Conservation (phyloP, 2,888 invertebrate species). For the Metacarcinus magister region DNA sequence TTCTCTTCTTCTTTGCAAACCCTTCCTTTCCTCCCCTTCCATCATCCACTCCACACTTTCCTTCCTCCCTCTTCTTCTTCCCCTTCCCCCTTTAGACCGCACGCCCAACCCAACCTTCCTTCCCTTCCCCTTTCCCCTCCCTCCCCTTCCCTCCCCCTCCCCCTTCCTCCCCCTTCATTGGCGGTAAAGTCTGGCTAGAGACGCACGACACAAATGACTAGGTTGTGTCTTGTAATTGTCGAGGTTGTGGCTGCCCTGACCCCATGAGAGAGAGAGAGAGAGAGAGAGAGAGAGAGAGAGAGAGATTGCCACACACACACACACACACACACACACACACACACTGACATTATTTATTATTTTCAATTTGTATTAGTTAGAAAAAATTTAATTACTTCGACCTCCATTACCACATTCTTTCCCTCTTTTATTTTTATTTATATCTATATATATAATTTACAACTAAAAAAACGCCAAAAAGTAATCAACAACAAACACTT, state of each 20-base stretch:
- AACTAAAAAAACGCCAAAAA: neutral
- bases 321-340: too few relatives aligned
- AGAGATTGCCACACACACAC: neutral
- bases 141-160: neutral
- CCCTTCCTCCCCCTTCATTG: too few relatives aligned
- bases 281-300: slow-evolving; percentile 26
- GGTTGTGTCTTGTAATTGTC: neutral
- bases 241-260: slow-evolving; percentile 10
- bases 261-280: slow-evolving; percentile 13
- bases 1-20: neutral
- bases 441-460: neutral
- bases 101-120: neutral
- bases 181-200: neutral
- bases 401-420: neutral
- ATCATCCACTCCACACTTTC: neutral
- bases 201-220: slow-evolving; percentile 2
- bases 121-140: neutral
- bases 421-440: too few relatives aligned
- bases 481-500: neutral
- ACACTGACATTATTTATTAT: too few relatives aligned
- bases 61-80: neutral
- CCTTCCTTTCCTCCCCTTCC: neutral
- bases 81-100: too few relatives aligned
- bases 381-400: neutral
- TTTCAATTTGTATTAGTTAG: too few relatives aligned